phyloP scores from a whole-genome alignment of 2,113 vertebrate genomes.

The Hoplias malabaricus region DNA sequence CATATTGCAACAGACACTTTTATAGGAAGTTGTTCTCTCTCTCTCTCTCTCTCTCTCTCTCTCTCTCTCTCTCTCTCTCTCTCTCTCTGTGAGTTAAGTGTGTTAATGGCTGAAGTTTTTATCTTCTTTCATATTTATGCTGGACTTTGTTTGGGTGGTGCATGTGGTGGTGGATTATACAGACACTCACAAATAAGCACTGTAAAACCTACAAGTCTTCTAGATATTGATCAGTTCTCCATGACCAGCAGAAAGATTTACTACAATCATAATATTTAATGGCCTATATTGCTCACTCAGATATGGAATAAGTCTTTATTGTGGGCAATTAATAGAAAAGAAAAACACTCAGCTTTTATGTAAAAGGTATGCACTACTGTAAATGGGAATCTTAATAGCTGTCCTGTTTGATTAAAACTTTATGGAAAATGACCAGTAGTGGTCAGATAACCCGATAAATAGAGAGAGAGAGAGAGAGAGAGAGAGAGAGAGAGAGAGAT shows the following conservation, averaged over 20 bases:
- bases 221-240: conserved; percentile 15
- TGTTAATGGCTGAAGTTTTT: background rate
- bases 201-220: background rate
- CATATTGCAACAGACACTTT: background rate
- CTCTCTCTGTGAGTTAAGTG: background rate
- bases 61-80: conserved; percentile 2
- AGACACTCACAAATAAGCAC: background rate
- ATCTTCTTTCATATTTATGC: background rate
- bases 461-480: background rate
- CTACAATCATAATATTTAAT: too few species aligned
- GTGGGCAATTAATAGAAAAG: too few species aligned
- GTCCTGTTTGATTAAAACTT: too few species aligned
- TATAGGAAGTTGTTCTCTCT: background rate
- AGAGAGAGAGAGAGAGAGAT: background rate
- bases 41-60: background rate
- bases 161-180: background rate
- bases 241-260: conserved; percentile 1
- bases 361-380: too few species aligned
- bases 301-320: too few species aligned
- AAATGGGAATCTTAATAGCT: too few species aligned
- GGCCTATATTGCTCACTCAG: too few species aligned
- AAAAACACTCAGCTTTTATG: too few species aligned
- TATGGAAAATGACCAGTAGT: too few species aligned
- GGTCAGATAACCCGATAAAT: background rate
- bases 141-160: background rate